phyloP scores from a whole-genome alignment of 2,888 invertebrate genomes.

The Eumacrocentrus americanus region DNA sequence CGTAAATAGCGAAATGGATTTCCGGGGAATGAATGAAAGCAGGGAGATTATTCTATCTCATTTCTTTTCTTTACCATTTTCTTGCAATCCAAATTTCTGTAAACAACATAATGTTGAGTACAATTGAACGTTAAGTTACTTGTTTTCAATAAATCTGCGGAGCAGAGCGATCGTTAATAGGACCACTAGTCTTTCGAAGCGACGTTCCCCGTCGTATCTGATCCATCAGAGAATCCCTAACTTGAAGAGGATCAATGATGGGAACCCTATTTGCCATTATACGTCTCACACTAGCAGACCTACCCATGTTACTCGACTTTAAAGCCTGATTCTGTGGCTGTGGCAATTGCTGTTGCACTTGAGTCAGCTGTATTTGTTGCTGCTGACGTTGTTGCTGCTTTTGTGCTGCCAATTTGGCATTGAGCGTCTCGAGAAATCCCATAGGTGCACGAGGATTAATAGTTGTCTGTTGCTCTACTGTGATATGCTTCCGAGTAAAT shows the following conservation, averaged over 20 bases:
- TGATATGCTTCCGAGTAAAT: constrained; percentile 57
- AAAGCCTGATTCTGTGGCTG: constrained; percentile 65
- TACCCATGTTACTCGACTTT: constrained; percentile 42
- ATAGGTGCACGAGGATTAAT: constrained; percentile 60
- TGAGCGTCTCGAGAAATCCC: constrained; percentile 79
- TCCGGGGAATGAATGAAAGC: not conserved
- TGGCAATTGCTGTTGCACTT: constrained; percentile 65
- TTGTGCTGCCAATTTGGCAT: constrained; percentile 78
- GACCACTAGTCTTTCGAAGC: constrained; percentile 75
- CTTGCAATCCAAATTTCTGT: not conserved
- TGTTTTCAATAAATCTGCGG: constrained; percentile 74
- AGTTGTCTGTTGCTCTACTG: constrained; percentile 61
- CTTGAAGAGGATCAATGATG: constrained; percentile 55
- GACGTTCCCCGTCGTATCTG: constrained; percentile 89
- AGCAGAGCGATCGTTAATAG: constrained; percentile 83
- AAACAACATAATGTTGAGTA: not conserved
- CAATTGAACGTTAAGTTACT: not conserved
- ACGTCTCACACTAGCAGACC: constrained; percentile 56
- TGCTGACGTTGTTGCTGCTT: constrained; percentile 65
- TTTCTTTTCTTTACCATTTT: not conserved
- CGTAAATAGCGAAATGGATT: not conserved
- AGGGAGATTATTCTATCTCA: not conserved
- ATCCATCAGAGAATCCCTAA: constrained; percentile 87
- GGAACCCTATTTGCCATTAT: constrained; percentile 60
- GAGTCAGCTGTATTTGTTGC: constrained; percentile 65